These are phyloP conservation scores for Phorcus lineatus DNA, from an alignment of 2,888 invertebrate species.

Conservation along the genomic window DNA sequence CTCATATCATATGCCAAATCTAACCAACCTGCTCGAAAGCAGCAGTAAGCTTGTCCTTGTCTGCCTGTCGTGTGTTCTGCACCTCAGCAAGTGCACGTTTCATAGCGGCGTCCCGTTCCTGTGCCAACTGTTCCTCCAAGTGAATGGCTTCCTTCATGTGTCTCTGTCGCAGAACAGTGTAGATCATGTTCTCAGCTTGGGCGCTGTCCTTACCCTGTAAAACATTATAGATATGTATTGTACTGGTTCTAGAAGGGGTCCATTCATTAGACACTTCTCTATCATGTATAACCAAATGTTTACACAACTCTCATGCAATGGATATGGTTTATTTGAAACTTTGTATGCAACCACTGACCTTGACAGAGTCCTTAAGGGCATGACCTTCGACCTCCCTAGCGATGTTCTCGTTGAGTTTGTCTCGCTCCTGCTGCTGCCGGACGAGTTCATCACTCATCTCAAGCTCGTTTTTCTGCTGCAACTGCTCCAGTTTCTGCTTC, in stretches of 20 bases:
- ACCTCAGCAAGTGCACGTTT: slow-evolving; percentile 61
- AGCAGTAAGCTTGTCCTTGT: slow-evolving; percentile 61
- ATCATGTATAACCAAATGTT: too few relatives aligned
- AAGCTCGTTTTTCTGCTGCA: slow-evolving; percentile 61
- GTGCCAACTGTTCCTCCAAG: slow-evolving; percentile 69
- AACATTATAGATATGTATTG: neutral
- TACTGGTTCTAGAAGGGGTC: too few relatives aligned
- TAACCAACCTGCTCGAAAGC: slow-evolving; percentile 67
- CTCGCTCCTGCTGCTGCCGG: slow-evolving; percentile 68
- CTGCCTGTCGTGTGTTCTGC: slow-evolving; percentile 57
- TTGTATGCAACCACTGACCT: slow-evolving; percentile 57
- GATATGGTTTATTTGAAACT: too few relatives aligned
- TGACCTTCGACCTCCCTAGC: slow-evolving; percentile 62
- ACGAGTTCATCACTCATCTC: slow-evolving; percentile 66
- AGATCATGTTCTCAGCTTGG: slow-evolving; percentile 70
- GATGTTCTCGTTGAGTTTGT: slow-evolving; percentile 62
- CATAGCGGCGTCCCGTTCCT: slow-evolving; percentile 61
- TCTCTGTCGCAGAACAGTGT: slow-evolving; percentile 69
- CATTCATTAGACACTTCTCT: too few relatives aligned
- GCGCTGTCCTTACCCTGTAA: slow-evolving; percentile 64
- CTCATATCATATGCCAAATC: neutral
- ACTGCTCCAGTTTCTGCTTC: slow-evolving; percentile 50
- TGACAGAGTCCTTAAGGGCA: slow-evolving; percentile 62
- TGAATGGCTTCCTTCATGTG: slow-evolving; percentile 73
- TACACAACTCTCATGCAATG: too few relatives aligned